Evolutionary conservation across 2,888 invertebrate genomes (phyloP).

Genomic region (Glaucopsyche alexis): DNA sequence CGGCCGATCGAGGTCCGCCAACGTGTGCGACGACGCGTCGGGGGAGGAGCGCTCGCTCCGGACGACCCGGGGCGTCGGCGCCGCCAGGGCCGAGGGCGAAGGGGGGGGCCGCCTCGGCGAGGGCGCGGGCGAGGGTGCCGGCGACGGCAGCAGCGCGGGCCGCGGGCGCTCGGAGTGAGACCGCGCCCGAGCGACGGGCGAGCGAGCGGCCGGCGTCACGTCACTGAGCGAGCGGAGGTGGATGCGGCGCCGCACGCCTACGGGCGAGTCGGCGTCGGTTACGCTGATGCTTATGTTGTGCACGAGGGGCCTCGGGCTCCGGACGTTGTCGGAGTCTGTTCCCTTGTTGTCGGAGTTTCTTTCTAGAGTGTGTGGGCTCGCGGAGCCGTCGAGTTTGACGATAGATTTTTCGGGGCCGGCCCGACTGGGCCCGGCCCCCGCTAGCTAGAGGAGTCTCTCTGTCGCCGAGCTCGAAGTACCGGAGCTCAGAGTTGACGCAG

Average conservation of each 20-base stretch:
- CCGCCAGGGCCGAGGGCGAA: conserved; percentile 39
- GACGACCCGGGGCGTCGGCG: conserved; percentile 37
- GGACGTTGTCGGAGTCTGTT: conserved; percentile 41
- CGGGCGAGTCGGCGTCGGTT: conserved; percentile 63
- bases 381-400: conserved; percentile 50
- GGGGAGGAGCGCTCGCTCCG: conserved; percentile 42
- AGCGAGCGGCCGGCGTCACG: conserved; percentile 67
- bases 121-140: conserved; percentile 47
- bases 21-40: conserved; percentile 41
- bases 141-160: conserved; percentile 50
- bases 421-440: conserved; percentile 82
- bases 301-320: conserved; percentile 46
- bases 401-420: conserved; percentile 75
- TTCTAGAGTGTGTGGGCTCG: conserved; percentile 51
- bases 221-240: conserved; percentile 73
- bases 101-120: conserved; percentile 56
- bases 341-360: conserved; percentile 50
- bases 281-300: conserved; percentile 71
- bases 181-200: conserved; percentile 61
- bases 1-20: conserved; percentile 43
- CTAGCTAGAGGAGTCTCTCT: conserved; percentile 88
- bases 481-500: conserved; percentile 81
- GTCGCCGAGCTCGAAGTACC: conserved; percentile 85
- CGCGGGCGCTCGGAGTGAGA: conserved; percentile 68
- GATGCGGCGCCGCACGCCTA: conserved; percentile 57